Conservation (phyloP, 1,140 invertebrate genomes). For the Anastrepha ludens region DNA sequence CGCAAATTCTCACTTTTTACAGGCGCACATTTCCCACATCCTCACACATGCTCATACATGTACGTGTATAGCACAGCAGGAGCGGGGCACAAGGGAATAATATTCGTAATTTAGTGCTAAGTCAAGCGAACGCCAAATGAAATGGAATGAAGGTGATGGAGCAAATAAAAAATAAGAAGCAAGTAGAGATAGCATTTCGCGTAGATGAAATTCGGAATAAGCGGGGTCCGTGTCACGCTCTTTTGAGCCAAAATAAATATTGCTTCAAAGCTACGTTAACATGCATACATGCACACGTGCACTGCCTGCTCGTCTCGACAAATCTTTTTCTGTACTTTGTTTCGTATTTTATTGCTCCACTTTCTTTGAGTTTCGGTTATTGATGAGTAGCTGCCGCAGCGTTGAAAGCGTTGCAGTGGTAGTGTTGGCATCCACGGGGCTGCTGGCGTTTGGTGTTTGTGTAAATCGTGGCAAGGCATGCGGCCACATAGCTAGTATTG, state of each 20-base stretch:
- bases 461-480: not conserved
- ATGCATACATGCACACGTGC: not conserved
- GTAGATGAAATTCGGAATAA: not conserved
- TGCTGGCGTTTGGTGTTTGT: not conserved
- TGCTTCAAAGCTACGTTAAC: not conserved
- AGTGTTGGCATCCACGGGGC: not conserved
- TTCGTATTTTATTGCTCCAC: not conserved
- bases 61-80: not conserved
- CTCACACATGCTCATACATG: not conserved
- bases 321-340: not conserved
- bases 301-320: not conserved
- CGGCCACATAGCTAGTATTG: not conserved
- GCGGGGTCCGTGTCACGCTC: not conserved
- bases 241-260: slow-evolving; percentile 28
- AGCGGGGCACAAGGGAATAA: too few species aligned
- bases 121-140: not conserved
- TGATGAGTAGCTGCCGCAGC: not conserved
- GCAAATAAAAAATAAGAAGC: not conserved
- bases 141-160: not conserved
- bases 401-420: not conserved
- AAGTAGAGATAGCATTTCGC: not conserved
- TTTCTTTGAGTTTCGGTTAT: slow-evolving; percentile 30
- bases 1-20: slow-evolving; percentile 44
- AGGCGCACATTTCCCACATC: not conserved
- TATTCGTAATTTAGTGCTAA: not conserved